Percentiles rank a stretch among this genome's conserved stretches.
Evolutionary conservation across 2,797 vertebrate genomes (phyloP).

Genomic region (Kryptopterus vitreolus): DNA sequence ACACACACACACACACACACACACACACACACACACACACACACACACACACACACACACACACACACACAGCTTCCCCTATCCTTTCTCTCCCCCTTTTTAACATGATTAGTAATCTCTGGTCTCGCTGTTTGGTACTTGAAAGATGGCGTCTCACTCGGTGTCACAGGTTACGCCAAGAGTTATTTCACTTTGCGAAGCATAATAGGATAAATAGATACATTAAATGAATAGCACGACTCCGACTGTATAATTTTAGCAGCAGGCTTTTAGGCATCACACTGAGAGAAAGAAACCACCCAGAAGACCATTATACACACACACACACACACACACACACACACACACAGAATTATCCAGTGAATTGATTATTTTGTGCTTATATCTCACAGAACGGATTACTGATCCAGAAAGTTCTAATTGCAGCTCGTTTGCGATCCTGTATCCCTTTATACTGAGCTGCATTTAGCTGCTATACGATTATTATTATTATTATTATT

Average conservation of each 20-base stretch:
- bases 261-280: slow-evolving; percentile 17
- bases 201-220: slow-evolving; percentile 21
- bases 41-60: too few relatives aligned
- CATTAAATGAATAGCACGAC: slow-evolving; percentile 17
- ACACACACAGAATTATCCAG: slow-evolving; percentile 17
- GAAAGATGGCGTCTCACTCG: not conserved
- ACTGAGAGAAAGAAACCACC: slow-evolving; percentile 23
- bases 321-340: not conserved
- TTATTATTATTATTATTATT: too few relatives aligned
- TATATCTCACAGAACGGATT: slow-evolving; percentile 17
- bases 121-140: not conserved
- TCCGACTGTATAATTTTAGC: slow-evolving; percentile 10
- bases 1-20: too few relatives aligned
- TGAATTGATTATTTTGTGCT: slow-evolving; percentile 22
- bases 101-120: not conserved
- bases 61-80: too few relatives aligned
- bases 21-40: too few relatives aligned
- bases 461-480: not conserved
- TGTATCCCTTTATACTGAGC: not conserved
- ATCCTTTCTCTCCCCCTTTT: too few relatives aligned
- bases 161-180: not conserved
- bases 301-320: slow-evolving; percentile 13
- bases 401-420: slow-evolving; percentile 7
- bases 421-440: not conserved
- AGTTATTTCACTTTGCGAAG: not conserved